Conservation (phyloP, 2,888 invertebrate species). For the Leistus spinibarbis region DNA sequence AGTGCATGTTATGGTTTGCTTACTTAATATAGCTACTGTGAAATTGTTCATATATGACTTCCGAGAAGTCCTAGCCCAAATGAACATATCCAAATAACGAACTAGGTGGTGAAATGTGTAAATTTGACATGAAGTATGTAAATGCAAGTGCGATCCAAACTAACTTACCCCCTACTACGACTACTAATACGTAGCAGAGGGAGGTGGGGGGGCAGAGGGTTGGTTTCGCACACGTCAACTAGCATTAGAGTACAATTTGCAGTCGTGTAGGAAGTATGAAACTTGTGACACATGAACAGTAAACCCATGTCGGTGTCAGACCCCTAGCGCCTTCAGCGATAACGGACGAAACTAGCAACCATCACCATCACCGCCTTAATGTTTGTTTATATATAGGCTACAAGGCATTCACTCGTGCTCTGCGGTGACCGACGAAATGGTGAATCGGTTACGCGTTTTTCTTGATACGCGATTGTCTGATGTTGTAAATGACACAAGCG, state of each 20-base stretch:
- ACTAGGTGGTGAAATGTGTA: constrained; percentile 21
- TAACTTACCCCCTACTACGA: neutral
- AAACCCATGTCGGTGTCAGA: constrained; percentile 14
- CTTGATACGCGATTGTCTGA: neutral
- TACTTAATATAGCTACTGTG: no score
- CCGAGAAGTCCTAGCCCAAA: neutral
- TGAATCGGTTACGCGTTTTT: constrained; percentile 11
- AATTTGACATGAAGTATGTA: constrained; percentile 31
- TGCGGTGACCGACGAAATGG: neutral
- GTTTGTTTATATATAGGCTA: constrained; percentile 29
- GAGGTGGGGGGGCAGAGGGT: neutral
- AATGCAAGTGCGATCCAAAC: constrained; percentile 31
- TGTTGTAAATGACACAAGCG: constrained; percentile 24
- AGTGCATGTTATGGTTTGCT: no score
- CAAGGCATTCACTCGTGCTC: constrained; percentile 2
- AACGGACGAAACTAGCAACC: neutral
- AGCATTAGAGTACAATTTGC: constrained; percentile 6
- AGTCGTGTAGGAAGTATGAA: neutral
- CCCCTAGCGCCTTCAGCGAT: neutral
- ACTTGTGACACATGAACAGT: constrained; percentile 21
- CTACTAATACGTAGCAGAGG: neutral
- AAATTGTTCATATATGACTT: neutral
- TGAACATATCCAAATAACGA: neutral
- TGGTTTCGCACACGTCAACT: constrained; percentile 1
- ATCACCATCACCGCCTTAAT: constrained; percentile 9